Evolutionary conservation across 2,888 invertebrate species (phyloP), one percentile per base, ranked within the genome.

Genomic region (Amphimallon solstitiale): DNA sequence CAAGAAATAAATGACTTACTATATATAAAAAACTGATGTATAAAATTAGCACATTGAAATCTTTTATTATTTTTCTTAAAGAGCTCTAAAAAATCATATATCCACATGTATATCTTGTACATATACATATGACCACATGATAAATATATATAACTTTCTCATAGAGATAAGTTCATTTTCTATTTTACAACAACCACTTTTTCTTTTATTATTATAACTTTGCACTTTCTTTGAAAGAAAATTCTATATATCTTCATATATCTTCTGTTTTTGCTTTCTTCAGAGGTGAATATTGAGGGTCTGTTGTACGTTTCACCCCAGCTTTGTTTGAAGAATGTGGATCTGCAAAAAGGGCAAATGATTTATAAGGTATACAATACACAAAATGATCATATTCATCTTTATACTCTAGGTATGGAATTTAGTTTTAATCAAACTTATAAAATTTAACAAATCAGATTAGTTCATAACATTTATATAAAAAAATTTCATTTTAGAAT

Each of bases 281-380:
- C 67, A 76, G 70, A 69, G 71, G 71, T 12, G 75, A 71, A 64
- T 73, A 75, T 45, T 73, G 70, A 59, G 51, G 51, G 15, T 80
- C 79, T 17, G 75, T 69, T 63, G 73, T 66, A 71, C 80, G 77
- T 72, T 80, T 80, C 52, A 35, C 43, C 19, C 76, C 40, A 2
- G 76, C 71, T 75, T 80, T 80, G 56, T 76, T 79, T 62, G 79
- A 77, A 19, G 79, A 73, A 70, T 77, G 78, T 10, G 80, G 76
- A 75, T 81, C 81, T 81, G 67, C 23, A 76, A 76, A 59, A 68
- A 65, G n/a, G n/a, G n/a, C n/a, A n/a, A n/a, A n/a, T n/a, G n/a
- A n/a, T n/a, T n/a, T n/a, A n/a, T n/a, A n/a, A n/a, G n/a, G n/a
- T n/a, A n/a, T n/a, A n/a, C n/a, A n/a, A n/a, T n/a, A n/a, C n/a